These are phyloP conservation scores for Staurois parvus DNA, from an alignment of 2,797 vertebrate genomes.

Conservation along the genomic window DNA sequence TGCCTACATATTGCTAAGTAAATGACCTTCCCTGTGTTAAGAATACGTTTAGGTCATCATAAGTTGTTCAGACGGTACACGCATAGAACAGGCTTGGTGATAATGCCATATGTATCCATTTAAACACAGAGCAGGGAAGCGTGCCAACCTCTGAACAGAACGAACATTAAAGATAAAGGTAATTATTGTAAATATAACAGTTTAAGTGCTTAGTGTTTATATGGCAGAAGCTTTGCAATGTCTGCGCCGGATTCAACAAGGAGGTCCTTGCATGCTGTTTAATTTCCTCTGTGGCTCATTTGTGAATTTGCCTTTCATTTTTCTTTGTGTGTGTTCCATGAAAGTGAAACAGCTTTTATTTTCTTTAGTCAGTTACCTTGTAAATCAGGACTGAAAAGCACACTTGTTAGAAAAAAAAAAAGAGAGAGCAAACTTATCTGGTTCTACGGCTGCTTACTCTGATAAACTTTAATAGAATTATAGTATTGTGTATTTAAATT, in stretches of 20 bases:
- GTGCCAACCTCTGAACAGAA: slow-evolving; percentile 46
- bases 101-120: slow-evolving; percentile 35
- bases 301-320: slow-evolving; percentile 49
- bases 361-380: slow-evolving; percentile 32
- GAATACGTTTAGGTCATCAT: not conserved
- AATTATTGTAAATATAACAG: slow-evolving; percentile 63
- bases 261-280: slow-evolving; percentile 60
- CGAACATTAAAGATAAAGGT: slow-evolving; percentile 62
- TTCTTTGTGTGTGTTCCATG: slow-evolving; percentile 54
- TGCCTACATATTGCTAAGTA: not conserved
- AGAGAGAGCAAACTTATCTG: slow-evolving; percentile 1
- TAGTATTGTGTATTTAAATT: slow-evolving; percentile 37
- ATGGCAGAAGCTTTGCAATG: slow-evolving; percentile 61
- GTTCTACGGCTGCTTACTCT: not conserved
- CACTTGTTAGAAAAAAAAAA: not conserved
- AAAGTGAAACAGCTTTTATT: slow-evolving; percentile 38
- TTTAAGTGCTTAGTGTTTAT: slow-evolving; percentile 63
- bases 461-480: slow-evolving; percentile 29
- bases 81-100: slow-evolving; percentile 22
- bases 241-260: slow-evolving; percentile 53
- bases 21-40: not conserved
- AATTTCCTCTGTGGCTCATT: slow-evolving; percentile 60
- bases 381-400: slow-evolving; percentile 40
- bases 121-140: slow-evolving; percentile 43
- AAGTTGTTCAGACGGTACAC: not conserved